These are phyloP conservation scores for Drosophila persimilis DNA, from an alignment of 1,140 invertebrate species.

Conservation along the genomic window DNA sequence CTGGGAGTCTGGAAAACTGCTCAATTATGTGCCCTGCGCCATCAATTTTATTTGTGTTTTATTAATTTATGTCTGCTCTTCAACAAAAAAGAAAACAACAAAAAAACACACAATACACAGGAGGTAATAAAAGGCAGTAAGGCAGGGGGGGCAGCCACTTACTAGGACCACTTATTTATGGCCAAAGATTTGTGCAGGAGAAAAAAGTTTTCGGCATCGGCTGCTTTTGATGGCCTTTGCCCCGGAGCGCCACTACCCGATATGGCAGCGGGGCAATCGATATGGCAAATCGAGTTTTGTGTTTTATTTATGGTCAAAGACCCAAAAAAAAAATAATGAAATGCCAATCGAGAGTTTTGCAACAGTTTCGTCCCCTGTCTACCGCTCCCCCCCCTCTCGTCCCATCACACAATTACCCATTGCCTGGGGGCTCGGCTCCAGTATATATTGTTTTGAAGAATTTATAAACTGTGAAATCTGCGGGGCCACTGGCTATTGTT, in stretches of 20 bases:
- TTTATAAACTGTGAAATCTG: constrained; percentile 75
- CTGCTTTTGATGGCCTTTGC: constrained; percentile 56
- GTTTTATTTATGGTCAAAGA: constrained; percentile 60
- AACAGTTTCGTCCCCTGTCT: constrained; percentile 1
- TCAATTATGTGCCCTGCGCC: constrained; percentile 63
- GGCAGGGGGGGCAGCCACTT: constrained; percentile 1
- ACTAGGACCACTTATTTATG: constrained; percentile 59
- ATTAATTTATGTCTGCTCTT: constrained; percentile 41
- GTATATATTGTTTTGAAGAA: constrained; percentile 68
- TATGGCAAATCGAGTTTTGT: constrained; percentile 64
- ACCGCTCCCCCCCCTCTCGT: neutral
- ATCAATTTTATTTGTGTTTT: constrained; percentile 71
- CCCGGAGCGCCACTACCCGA: neutral
- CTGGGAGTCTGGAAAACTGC: constrained; percentile 29
- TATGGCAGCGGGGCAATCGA: constrained; percentile 38
- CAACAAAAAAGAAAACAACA: constrained; percentile 7
- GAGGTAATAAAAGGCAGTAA: constrained; percentile 67
- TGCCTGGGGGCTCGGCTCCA: neutral
- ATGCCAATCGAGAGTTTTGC: constrained; percentile 73
- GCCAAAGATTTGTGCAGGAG: constrained; percentile 47
- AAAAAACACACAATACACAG: constrained; percentile 33
- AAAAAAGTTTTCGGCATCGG: constrained; percentile 31
- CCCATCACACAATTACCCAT: constrained; percentile 28
- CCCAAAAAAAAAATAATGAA: constrained; percentile 57
- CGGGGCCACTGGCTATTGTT: constrained; percentile 28